Percentiles rank a stretch among this genome's conserved stretches.
Conservation (phyloP, 2,797 vertebrate species). For the Takifugu rubripes region DNA sequence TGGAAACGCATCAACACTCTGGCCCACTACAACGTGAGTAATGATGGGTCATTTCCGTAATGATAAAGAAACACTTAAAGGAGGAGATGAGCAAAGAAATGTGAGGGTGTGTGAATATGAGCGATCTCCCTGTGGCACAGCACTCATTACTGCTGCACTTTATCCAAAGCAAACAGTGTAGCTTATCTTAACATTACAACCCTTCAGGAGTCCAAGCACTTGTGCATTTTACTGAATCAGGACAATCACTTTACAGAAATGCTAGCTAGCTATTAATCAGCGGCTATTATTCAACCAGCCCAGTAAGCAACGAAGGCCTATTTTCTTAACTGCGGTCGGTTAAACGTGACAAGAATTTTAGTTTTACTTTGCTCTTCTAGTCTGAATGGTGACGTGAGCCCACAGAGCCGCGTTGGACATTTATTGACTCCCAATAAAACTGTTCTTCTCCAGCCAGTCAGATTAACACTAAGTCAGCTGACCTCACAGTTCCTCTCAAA, state of each 20-base stretch:
- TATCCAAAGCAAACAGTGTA: not conserved
- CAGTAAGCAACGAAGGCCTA: too few relatives aligned
- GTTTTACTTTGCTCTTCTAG: not conserved
- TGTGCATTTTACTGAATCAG: too few relatives aligned
- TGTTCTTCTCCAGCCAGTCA: not conserved
- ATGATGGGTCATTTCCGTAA: not conserved
- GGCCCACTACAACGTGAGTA: constrained; percentile 96
- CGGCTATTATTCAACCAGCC: too few relatives aligned
- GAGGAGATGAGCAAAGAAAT: constrained; percentile 17
- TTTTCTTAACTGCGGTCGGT: too few relatives aligned
- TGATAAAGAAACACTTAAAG: constrained; percentile 14
- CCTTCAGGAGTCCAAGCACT: too few relatives aligned
- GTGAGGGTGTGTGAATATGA: constrained; percentile 12
- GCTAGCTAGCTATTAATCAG: too few relatives aligned
- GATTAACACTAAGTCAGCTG: too few relatives aligned
- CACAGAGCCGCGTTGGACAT: not conserved
- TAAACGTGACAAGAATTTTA: too few relatives aligned
- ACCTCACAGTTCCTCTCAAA: too few relatives aligned
- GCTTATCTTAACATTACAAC: too few relatives aligned
- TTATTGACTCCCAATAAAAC: not conserved
- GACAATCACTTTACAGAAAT: too few relatives aligned
- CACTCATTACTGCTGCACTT: constrained; percentile 7
- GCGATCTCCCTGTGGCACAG: not conserved
- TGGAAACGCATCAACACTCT: constrained; percentile 94
- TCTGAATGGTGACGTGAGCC: not conserved